Percentiles rank a stretch among this genome's conserved stretches.
Conservation (phyloP, 1,140 invertebrate species). For the Solenopsis fugax region DNA sequence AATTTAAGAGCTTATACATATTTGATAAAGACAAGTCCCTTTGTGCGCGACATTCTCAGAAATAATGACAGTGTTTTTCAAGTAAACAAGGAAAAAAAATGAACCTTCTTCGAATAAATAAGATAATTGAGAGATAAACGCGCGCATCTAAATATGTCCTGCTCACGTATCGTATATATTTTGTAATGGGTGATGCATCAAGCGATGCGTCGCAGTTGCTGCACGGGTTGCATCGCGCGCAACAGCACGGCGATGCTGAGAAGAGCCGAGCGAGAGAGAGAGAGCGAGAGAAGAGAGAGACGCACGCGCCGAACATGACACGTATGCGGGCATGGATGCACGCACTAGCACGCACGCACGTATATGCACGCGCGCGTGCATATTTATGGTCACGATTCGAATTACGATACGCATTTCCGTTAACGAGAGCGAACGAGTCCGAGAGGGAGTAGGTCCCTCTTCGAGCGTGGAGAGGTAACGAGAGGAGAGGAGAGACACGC, state of each 20-base stretch:
- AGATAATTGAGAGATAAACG: background rate
- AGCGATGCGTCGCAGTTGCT: constrained; percentile 6
- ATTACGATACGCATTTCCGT: constrained; percentile 62
- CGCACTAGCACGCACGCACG: background rate
- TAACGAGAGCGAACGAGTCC: constrained; percentile 59
- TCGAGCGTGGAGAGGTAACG: background rate
- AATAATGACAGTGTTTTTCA: background rate
- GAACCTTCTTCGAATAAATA: background rate
- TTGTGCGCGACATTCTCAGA: background rate
- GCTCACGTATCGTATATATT: background rate
- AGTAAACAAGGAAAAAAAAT: background rate
- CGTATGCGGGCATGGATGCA: background rate
- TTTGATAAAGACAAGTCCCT: background rate
- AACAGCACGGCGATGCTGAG: background rate
- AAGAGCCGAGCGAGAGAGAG: background rate
- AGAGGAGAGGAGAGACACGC: constrained; percentile 5
- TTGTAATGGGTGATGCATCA: constrained; percentile 17
- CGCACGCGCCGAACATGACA: background rate
- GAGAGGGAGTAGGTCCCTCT: background rate
- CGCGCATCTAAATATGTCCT: background rate
- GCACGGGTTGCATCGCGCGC: constrained; percentile 13
- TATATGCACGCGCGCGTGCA: background rate
- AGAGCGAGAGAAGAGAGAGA: constrained; percentile 14
- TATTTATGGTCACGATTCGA: constrained; percentile 59
- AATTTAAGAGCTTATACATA: background rate